These are phyloP conservation scores for Burhinus bistriatus DNA, from an alignment of 2,113 vertebrate genomes.

Conservation along the genomic window DNA sequence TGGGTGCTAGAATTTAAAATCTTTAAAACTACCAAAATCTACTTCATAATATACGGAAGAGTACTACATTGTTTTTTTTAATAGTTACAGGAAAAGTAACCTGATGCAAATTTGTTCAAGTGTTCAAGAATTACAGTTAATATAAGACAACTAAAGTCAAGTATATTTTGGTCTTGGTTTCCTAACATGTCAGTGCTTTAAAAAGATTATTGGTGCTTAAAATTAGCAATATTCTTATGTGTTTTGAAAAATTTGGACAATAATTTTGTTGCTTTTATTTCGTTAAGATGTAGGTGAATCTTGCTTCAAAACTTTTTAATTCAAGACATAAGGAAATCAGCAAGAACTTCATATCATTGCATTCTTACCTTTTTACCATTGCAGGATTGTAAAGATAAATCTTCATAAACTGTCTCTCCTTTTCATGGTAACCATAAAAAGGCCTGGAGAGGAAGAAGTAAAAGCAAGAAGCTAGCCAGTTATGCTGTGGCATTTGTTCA, in stretches of 20 bases:
- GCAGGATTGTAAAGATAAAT: constrained; percentile 98
- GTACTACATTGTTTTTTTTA: background rate
- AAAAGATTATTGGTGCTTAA: background rate
- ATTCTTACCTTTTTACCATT: constrained; percentile 93
- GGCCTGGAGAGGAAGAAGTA: constrained; percentile 79
- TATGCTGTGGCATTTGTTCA: background rate
- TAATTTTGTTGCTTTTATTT: background rate
- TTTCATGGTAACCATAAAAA: constrained; percentile 95
- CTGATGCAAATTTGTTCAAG: background rate
- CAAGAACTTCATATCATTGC: background rate
- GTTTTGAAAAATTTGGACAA: background rate
- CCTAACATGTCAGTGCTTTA: background rate
- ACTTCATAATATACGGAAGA: background rate
- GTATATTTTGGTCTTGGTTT: background rate
- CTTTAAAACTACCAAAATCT: background rate
- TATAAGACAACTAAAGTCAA: background rate
- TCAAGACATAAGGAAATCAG: background rate
- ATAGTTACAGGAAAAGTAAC: background rate
- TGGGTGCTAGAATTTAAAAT: background rate
- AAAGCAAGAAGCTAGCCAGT: constrained; percentile 22
- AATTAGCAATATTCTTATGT: background rate
- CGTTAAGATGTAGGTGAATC: background rate
- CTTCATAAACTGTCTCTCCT: constrained; percentile 97
- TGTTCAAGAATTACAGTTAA: background rate
- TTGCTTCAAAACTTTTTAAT: background rate